Evolutionary conservation across 37 sponge, comb jelly and placozoan species (phyloP), one percentile per base, ranked within the genome.

Genomic region (Cladorhizidae sp.): DNA sequence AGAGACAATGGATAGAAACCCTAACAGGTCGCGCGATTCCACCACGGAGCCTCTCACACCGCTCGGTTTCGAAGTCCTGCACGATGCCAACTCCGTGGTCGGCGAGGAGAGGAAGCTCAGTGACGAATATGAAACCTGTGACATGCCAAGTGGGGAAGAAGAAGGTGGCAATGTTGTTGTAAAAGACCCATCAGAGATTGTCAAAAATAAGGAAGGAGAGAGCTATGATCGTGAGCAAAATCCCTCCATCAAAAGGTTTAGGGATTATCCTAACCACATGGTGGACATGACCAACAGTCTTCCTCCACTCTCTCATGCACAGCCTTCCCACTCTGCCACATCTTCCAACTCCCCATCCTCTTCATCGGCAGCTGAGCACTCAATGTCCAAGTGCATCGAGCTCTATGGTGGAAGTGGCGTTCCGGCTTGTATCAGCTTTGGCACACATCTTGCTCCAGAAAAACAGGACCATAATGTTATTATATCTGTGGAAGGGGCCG

Each of bases 401-500:
- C 7, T 61, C 11, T 61, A n/a, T n/a, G n/a, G n/a, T n/a, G n/a
- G n/a, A n/a, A n/a, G 62, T 28, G 25, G 21, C 25, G 25, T 61
- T 28, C 62, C 62, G 17, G 26, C 20, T 7, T 65, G 35, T 33
- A 32, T 18, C 36, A 3, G 11, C 33, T 74, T 25, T 54, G 74
- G 54, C 36, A 35, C 74, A 0, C 54, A 36, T 54, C 23, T 74
- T 22, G 32, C 33, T 28, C 74, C 55, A 54, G 74, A 42, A 51
- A 41, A 74, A 31, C 45, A 31, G 26, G 49, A 63, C 28, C 36
- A 38, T 39, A 64, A 64, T 17, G 56, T 87, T 50, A 23, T 21
- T 5, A 36, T 80, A 22, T 35, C 49, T n/a, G 61, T 97, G 57
- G 92, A 97, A 37, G 78, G 80, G 9, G 77, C 40, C 0, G 90